Conservation (phyloP, 1,140 invertebrate species). For the Oscheius sp. region DNA sequence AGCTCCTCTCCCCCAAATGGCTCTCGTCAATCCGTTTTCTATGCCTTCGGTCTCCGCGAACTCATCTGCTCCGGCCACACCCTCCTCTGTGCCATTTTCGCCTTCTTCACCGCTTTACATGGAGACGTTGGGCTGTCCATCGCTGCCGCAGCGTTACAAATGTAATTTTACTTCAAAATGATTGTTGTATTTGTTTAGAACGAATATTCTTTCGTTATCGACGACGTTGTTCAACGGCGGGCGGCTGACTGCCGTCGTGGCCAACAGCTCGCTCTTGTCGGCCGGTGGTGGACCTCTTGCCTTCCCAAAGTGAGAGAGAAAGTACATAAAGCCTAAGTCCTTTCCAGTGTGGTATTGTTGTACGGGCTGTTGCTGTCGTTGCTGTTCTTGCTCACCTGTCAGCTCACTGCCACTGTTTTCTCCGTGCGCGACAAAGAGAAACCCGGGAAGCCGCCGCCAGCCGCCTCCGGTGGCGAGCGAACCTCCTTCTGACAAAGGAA, state of each 20-base stretch:
- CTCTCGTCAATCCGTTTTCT: not conserved
- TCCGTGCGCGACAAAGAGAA: conserved; percentile 1
- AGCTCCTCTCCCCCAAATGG: not conserved
- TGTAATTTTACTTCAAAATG: not conserved
- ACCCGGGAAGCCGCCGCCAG: not conserved
- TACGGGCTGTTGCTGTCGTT: not conserved
- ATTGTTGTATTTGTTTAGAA: not conserved
- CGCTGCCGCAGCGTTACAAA: not conserved
- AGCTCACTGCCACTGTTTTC: not conserved
- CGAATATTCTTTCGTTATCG: not conserved
- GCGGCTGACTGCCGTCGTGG: not conserved
- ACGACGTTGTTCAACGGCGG: not conserved
- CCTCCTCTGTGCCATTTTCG: conserved; percentile 2
- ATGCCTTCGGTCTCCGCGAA: not conserved
- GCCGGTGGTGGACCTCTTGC: not conserved
- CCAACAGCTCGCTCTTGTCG: not conserved
- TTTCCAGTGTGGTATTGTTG: not conserved
- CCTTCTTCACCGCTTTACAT: not conserved
- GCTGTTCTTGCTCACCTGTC: not conserved
- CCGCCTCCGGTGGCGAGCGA: not conserved
- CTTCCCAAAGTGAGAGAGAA: not conserved
- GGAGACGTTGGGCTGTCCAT: not conserved
- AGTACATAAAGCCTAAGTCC: too few relatives aligned
- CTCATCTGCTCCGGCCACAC: not conserved
- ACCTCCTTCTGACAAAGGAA: not conserved